These are phyloP conservation scores for Nipponacmea schrenckii DNA, from an alignment of 2,888 invertebrate species.

Conservation along the genomic window DNA sequence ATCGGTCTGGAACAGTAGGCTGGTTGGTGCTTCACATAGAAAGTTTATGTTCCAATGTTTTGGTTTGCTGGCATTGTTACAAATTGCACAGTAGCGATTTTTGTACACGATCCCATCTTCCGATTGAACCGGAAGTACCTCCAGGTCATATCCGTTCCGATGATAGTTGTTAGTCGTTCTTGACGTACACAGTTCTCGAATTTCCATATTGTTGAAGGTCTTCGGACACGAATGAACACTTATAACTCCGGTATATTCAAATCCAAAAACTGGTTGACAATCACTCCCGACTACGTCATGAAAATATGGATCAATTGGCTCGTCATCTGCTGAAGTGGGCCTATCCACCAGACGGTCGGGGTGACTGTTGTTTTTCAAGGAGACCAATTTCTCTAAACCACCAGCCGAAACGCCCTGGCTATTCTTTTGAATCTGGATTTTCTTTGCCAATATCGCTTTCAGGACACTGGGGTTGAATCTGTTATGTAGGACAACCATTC, in stretches of 20 bases:
- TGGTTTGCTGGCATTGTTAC: constrained; percentile 36
- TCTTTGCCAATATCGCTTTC: no score
- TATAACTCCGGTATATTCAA: constrained; percentile 35
- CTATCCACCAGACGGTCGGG: no score
- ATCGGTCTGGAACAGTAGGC: constrained; percentile 20
- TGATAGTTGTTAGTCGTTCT: constrained; percentile 15
- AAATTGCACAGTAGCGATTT: constrained; percentile 52
- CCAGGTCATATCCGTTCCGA: constrained; percentile 34
- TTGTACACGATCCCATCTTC: constrained; percentile 46
- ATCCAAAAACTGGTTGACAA: constrained; percentile 32
- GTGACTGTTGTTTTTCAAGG: no score
- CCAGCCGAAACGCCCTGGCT: no score
- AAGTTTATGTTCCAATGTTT: constrained; percentile 44
- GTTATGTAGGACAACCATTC: no score
- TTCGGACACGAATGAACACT: constrained; percentile 43
- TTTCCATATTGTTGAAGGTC: constrained; percentile 23
- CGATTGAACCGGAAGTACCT: constrained; percentile 49
- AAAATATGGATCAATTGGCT: constrained; percentile 17
- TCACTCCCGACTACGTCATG: constrained; percentile 30
- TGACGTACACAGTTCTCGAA: constrained; percentile 33
- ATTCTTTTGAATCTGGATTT: no score
- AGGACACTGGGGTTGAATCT: no score
- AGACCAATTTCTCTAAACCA: no score
- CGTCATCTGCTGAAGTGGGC: background rate
- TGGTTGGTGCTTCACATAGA: constrained; percentile 36